Conservation (phyloP, 2,113 vertebrate genomes). For the Podocnemis expansa region DNA sequence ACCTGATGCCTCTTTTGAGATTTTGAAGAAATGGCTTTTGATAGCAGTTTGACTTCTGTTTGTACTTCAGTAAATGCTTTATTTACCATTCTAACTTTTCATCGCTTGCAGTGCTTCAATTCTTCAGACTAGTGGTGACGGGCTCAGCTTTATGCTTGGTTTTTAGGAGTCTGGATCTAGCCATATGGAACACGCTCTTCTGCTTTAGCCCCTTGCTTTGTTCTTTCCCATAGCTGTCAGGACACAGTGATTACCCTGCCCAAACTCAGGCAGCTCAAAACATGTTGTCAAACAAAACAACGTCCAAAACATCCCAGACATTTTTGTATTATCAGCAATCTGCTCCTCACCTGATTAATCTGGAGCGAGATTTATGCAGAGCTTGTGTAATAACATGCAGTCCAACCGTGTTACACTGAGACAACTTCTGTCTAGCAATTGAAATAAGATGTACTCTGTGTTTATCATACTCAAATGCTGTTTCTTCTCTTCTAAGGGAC, state of each 20-base stretch:
- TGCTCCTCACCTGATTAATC: neutral
- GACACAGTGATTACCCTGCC: neutral
- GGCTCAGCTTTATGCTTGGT: too few relatives aligned
- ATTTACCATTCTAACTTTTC: conserved; percentile 87
- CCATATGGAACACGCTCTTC: too few relatives aligned
- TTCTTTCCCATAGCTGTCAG: too few relatives aligned
- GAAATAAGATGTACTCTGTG: neutral
- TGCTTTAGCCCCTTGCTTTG: too few relatives aligned
- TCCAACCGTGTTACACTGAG: neutral
- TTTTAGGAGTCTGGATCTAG: too few relatives aligned
- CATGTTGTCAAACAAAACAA: too few relatives aligned
- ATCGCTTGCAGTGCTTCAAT: conserved; percentile 81
- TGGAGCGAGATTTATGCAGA: neutral
- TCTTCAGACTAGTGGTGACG: too few relatives aligned
- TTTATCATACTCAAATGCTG: neutral
- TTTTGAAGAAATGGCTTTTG: conserved; percentile 78
- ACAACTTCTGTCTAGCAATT: neutral
- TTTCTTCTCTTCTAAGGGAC: neutral
- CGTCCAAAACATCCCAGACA: neutral
- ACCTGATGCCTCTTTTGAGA: conserved; percentile 68
- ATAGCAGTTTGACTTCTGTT: conserved; percentile 83
- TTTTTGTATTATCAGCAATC: neutral
- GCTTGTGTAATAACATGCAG: neutral
- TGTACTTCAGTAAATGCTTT: conserved; percentile 88
- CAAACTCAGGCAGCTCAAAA: neutral